Conservation (phyloP, 2,113 vertebrate genomes). For the Eolophus roseicapilla region DNA sequence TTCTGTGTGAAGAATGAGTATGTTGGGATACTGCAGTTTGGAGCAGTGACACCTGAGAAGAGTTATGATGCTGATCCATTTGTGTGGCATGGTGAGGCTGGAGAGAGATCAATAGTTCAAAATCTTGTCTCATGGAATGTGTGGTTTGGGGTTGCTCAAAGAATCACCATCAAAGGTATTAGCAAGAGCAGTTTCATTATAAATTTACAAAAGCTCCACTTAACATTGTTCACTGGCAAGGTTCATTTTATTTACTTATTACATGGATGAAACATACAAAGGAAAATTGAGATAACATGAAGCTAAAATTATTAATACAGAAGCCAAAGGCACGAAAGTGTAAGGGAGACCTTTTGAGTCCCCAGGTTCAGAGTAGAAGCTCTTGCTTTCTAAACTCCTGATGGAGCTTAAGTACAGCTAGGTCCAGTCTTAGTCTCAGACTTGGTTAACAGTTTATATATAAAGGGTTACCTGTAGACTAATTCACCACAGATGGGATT, state of each 20-base stretch:
- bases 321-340: not conserved
- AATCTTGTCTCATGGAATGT: not conserved
- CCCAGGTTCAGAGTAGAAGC: not conserved
- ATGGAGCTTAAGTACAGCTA: not conserved
- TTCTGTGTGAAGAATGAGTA: not conserved
- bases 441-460: not conserved
- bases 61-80: not conserved
- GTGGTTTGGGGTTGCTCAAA: not conserved
- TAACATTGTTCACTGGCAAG: not conserved
- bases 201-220: not conserved
- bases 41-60: not conserved
- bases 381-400: not conserved
- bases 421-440: not conserved
- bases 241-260: not conserved
- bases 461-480: not conserved
- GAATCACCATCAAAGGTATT: not conserved
- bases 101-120: not conserved
- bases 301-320: not conserved
- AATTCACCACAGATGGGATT: not conserved
- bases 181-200: not conserved
- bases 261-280: not conserved
- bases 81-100: not conserved
- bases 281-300: not conserved
- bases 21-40: not conserved
- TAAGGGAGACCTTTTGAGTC: not conserved